phyloP scores from a whole-genome alignment of 2,888 invertebrate genomes.

The Microdon myrmicae region DNA sequence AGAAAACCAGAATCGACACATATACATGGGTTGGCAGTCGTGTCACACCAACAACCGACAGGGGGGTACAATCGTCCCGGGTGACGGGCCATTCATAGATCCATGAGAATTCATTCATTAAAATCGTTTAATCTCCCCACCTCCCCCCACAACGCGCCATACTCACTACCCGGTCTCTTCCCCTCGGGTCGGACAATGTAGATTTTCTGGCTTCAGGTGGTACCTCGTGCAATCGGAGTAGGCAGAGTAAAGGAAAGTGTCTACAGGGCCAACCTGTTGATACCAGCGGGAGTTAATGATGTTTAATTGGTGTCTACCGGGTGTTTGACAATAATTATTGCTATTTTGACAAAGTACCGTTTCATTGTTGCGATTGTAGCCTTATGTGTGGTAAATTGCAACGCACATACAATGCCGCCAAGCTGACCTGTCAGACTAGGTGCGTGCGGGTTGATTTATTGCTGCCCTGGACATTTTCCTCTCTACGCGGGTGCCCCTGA shows the following conservation, averaged over 20 bases:
- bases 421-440: no score
- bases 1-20: conserved; percentile 20
- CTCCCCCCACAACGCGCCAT: no score
- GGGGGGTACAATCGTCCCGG: conserved; percentile 41
- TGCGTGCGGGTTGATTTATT: no score
- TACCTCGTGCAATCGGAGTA: conserved; percentile 12
- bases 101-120: conserved; percentile 48
- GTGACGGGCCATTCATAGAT: conserved; percentile 51
- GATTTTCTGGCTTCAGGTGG: no score
- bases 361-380: conserved; percentile 28
- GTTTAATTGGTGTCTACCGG: conserved; percentile 49
- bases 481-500: no score
- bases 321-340: conserved; percentile 49
- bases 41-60: conserved; percentile 47
- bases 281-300: conserved; percentile 37
- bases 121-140: conserved; percentile 25
- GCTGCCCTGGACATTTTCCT: no score
- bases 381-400: conserved; percentile 23
- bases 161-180: no score
- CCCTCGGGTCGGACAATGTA: no score
- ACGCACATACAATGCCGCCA: no score
- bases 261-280: conserved; percentile 6
- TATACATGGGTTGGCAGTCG: conserved; percentile 24
- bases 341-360: conserved; percentile 40
- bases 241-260: not conserved